Percentiles rank a stretch among this genome's conserved stretches.
Conservation (phyloP, 2,113 vertebrate genomes). For the Urocolius indicus region DNA sequence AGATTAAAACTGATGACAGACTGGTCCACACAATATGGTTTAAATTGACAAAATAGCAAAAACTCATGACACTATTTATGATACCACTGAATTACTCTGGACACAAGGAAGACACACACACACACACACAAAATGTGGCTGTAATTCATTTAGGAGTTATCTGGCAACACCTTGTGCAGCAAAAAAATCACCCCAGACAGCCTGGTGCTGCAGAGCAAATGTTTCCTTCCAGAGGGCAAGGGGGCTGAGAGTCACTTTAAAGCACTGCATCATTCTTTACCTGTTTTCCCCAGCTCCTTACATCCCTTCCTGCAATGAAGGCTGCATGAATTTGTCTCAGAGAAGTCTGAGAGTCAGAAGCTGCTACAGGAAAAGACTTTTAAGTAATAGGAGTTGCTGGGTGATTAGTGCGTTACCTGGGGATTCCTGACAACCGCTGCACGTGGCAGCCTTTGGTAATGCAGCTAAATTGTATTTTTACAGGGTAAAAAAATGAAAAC, state of each 20-base stretch:
- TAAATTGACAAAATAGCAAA: background rate
- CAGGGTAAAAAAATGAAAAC: background rate
- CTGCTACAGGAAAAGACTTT: background rate
- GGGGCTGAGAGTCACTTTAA: background rate
- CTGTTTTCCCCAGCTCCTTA: background rate
- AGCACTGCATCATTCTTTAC: background rate
- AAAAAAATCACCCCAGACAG: background rate
- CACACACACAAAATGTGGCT: background rate
- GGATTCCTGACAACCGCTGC: background rate
- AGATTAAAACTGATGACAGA: background rate
- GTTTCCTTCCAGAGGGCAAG: background rate
- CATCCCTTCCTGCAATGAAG: background rate
- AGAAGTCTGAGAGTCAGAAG: background rate
- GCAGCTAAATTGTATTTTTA: background rate
- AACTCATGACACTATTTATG: background rate
- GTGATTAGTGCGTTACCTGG: background rate
- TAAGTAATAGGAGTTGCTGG: background rate
- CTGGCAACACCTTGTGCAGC: background rate
- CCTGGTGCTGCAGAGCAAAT: background rate
- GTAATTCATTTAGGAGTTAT: background rate
- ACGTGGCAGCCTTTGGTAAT: rapidly evolving
- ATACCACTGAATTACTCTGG: background rate
- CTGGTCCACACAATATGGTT: background rate
- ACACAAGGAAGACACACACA: background rate
- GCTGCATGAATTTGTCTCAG: background rate